Evolutionary conservation across 2,797 vertebrate genomes (phyloP).

Genomic region (Cossypha heuglini): DNA sequence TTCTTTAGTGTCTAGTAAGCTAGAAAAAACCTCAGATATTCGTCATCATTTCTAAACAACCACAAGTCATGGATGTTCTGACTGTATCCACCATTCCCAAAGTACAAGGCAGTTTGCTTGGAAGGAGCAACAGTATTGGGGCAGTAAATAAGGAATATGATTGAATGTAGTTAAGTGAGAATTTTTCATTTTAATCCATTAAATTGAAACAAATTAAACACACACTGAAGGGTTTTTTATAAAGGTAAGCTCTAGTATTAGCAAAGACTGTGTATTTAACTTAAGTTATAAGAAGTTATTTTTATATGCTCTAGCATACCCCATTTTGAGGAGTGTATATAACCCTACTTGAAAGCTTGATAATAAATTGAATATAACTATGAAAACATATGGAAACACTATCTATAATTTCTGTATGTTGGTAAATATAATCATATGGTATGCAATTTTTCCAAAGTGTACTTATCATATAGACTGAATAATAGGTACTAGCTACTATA

Average conservation of each 20-base stretch:
- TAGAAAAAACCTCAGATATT: conserved; percentile 50
- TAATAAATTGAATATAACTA: conserved; percentile 20
- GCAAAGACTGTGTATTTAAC: conserved; percentile 11
- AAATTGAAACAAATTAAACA: conserved; percentile 75
- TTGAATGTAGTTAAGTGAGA: conserved; percentile 18
- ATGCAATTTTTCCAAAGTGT: conserved; percentile 29
- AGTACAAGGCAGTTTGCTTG: conserved; percentile 29
- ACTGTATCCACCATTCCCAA: neutral
- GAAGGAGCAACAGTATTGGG: conserved; percentile 1
- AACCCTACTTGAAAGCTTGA: neutral
- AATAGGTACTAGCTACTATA: conserved; percentile 60
- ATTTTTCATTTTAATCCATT: conserved; percentile 54
- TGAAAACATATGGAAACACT: conserved; percentile 15
- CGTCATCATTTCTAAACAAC: conserved; percentile 9
- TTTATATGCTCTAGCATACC: conserved; percentile 63
- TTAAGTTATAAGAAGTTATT: conserved; percentile 42
- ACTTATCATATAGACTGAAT: neutral
- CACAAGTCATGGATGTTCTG: conserved; percentile 39
- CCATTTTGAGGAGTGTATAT: neutral
- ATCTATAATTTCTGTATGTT: conserved; percentile 31
- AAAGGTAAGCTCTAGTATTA: conserved; percentile 39
- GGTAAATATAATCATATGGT: neutral
- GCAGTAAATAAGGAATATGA: conserved; percentile 26
- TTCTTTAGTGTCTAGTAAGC: conserved; percentile 50
- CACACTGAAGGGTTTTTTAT: conserved; percentile 60